phyloP scores from a whole-genome alignment of 2,888 invertebrate species.

The Magallana nippona region DNA sequence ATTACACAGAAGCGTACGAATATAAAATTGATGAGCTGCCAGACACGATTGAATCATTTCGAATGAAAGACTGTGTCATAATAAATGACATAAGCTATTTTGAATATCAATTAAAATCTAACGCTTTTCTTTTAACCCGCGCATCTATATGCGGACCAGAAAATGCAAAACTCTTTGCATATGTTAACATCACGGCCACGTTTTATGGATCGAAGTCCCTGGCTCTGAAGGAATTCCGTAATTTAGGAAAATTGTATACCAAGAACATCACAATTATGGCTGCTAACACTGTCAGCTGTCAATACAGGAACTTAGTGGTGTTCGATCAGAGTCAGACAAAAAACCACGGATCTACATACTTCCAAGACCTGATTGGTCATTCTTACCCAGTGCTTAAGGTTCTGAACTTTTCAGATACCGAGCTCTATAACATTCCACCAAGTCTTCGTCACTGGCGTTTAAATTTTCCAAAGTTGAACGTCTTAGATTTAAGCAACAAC shows the following conservation, averaged over 20 bases:
- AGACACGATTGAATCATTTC: slow-evolving; percentile 38
- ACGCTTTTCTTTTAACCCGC: not conserved
- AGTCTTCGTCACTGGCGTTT: slow-evolving; percentile 42
- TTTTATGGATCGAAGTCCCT: slow-evolving; percentile 10
- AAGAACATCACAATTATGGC: slow-evolving; percentile 8
- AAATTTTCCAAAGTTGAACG: slow-evolving; percentile 38
- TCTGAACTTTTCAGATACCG: slow-evolving; percentile 34
- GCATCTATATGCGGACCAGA: slow-evolving; percentile 25
- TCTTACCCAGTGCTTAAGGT: slow-evolving; percentile 35
- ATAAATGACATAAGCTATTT: not conserved
- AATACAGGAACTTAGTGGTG: slow-evolving; percentile 24
- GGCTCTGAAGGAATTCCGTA: not conserved
- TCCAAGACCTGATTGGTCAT: slow-evolving; percentile 21
- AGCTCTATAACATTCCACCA: slow-evolving; percentile 31
- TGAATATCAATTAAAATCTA: slow-evolving; percentile 8
- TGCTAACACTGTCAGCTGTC: slow-evolving; percentile 16
- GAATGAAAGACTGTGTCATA: slow-evolving; percentile 11
- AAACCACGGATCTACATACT: slow-evolving; percentile 6
- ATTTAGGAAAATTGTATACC: not conserved
- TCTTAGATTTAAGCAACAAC: slow-evolving; percentile 40
- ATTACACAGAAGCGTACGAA: slow-evolving; percentile 36
- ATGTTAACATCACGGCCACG: not conserved
- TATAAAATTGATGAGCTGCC: slow-evolving; percentile 28
- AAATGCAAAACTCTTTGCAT: not conserved
- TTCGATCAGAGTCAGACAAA: slow-evolving; percentile 29